Evolutionary conservation across 2,113 vertebrate genomes (phyloP), one percentile per base, ranked within the genome.

Genomic region (Panthera tigris): DNA sequence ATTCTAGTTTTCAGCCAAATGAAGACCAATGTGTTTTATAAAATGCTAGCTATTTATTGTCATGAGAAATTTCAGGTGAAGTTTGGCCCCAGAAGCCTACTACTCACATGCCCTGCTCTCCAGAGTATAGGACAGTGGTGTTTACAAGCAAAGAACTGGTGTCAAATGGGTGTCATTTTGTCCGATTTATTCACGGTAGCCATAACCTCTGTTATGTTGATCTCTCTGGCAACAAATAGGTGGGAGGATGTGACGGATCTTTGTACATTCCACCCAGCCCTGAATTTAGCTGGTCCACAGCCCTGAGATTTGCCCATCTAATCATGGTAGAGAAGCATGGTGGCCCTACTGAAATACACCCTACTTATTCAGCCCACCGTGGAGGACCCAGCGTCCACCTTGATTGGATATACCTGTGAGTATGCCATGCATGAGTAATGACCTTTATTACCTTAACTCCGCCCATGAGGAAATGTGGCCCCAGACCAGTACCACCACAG

Each of bases 341-440:
- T 12, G 13, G 4, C 27, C 14, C 0, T 39, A 16, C 3, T 41
- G 45, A 69, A 78, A 93, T 1, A 16, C 7, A 74, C 1, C 1
- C 10, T 81, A 11, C 2, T 93, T 83, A 41, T 25, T 93, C 23
- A 5, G 3, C 33, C 31, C 36, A 23, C n/a, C 61, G 7, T 66
- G 61, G 11, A 79, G 45, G 45, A 81, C 19, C 5, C 15, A 39
- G 31, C 21, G 48, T 66, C 7, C 5, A 5, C 36, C 39, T 23
- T 41, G 29, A 11, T 6, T 63, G 1, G 36, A 65, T 61, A 25
- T 0, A 61, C 8, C 29, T 61, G 5, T 50, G 19, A 39, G 6
- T 36, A 11, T 41, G 14, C 9, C 6, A 1, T 50, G 6, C 52
- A 15, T 8, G 18, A 74, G 7, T 33, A 71, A 76, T 36, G 33